A percentile compares a stretch with the other conserved stretches of the same genome.
Conservation (phyloP, 2,797 vertebrate species). For the Erpetoichthys calabaricus region DNA sequence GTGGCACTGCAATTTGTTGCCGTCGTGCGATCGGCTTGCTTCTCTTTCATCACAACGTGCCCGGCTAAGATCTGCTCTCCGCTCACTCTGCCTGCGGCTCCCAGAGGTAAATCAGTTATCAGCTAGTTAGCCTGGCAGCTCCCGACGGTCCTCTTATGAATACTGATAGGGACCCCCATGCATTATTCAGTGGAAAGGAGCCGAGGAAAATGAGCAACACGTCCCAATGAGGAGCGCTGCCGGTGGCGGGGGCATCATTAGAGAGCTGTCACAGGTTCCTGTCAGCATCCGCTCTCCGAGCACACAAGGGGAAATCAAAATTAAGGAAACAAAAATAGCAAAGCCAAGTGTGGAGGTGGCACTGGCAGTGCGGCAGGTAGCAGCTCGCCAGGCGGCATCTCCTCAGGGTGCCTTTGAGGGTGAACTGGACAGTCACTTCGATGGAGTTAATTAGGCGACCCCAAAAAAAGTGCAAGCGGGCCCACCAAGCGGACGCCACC, state of each 20-base stretch:
- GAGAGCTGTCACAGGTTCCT: slow-evolving; percentile 96
- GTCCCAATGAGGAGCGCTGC: slow-evolving; percentile 84
- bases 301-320: slow-evolving; percentile 49
- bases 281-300: slow-evolving; percentile 85
- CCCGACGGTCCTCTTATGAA: slow-evolving; percentile 64
- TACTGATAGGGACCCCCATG: slow-evolving; percentile 83
- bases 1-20: no score
- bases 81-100: slow-evolving; percentile 59
- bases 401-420: no score
- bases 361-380: no score
- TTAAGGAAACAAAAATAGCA: no score
- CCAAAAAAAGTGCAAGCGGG: no score
- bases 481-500: no score
- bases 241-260: slow-evolving; percentile 96
- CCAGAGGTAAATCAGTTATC: slow-evolving; percentile 69
- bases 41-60: neutral
- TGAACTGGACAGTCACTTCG: no score
- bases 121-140: slow-evolving; percentile 64
- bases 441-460: no score
- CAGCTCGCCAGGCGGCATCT: no score
- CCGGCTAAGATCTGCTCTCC: slow-evolving; percentile 51
- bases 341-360: no score
- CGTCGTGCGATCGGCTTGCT: no score
- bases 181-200: slow-evolving; percentile 86
- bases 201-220: slow-evolving; percentile 84